Conservation (phyloP, 2,888 invertebrate genomes). For the Orthosia incerta region DNA sequence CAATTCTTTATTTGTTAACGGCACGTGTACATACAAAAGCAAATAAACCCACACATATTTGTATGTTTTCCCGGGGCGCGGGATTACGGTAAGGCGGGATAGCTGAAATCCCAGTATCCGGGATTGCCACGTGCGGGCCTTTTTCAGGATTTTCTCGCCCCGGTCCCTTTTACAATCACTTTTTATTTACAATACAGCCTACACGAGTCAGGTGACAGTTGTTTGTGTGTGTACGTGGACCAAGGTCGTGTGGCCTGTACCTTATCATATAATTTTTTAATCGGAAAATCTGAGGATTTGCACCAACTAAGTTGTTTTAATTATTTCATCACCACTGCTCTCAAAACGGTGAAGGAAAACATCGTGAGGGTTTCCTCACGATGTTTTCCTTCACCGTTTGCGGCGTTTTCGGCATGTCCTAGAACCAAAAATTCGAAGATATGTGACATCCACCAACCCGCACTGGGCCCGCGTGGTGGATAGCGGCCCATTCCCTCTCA, state of each 20-base stretch:
- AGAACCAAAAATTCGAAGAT: no score
- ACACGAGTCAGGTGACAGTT: conserved; percentile 51
- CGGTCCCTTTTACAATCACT: conserved; percentile 70
- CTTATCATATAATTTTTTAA: conserved; percentile 36
- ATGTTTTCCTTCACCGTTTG: no score
- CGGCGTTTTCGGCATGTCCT: no score
- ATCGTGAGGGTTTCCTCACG: no score
- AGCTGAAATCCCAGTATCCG: conserved; percentile 78
- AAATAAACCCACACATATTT: conserved; percentile 61
- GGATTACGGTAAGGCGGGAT: conserved; percentile 83
- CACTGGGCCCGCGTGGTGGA: no score
- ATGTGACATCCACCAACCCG: no score
- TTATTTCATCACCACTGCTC: no score
- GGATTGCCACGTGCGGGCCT: conserved; percentile 80
- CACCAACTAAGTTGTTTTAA: not conserved
- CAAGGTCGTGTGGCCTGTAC: conserved; percentile 48
- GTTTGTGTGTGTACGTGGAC: conserved; percentile 42
- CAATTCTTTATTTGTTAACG: conserved; percentile 57
- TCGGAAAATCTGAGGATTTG: conserved; percentile 11
- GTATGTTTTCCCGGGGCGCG: conserved; percentile 72
- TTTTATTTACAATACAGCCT: conserved; percentile 67
- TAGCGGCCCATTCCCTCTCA: no score
- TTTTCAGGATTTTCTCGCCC: conserved; percentile 81
- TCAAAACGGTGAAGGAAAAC: no score
- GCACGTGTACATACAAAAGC: conserved; percentile 51